Base-by-base conservation (phyloP, 2,113 vertebrate genomes). In the Silurus meridionalis region DNA sequence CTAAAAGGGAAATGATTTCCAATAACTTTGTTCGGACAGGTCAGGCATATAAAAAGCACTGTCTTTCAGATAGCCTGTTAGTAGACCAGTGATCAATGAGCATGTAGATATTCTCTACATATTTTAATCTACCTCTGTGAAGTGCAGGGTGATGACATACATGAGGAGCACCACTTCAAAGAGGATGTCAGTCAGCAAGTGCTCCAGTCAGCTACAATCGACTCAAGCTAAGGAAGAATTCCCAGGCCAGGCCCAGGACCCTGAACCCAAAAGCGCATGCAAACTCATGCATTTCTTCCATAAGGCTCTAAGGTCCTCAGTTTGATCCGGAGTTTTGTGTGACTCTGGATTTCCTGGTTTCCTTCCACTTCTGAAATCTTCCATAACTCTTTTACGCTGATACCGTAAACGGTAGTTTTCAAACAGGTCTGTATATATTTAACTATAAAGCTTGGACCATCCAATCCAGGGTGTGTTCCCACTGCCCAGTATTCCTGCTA, bases 11-110 rank as follows among this genome's bases (percentile, higher is more conserved):
- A 58, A 79, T 19, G 75, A 28, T 25, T 80, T 80, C 4, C 55
- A 37, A 37, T 37, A 37, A 37, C 77, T 9, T 37, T 57, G 17
- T 46, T 37, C 14, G 4, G 5, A 14, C 13, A 93, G 87, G 90
- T 89, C 91, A 94, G 91, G 93, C 89, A 88, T 90, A 92, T 94
- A 93, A 93, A 90, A 87, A 89, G 87, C 66, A 77, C 90, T 64
- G 91, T 92, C 90, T 92, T 90, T 87, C 84, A 90, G 93, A 89
- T 90, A 25, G 88, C 89, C 90, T 37, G 93, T 90, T 80, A 92
- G 91, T 86, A 89, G 87, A 85, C 89, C 82, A 87, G 89, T 87
- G 87, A 93, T 91, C 89, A 91, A 86, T 48, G 80, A 58, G 84
- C n/a, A 81, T 88, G 91, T 91, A 89, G 83, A 91, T 86, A 80